Evolutionary conservation across 2,113 vertebrate species (phyloP).

Genomic region (Sardina pilchardus): DNA sequence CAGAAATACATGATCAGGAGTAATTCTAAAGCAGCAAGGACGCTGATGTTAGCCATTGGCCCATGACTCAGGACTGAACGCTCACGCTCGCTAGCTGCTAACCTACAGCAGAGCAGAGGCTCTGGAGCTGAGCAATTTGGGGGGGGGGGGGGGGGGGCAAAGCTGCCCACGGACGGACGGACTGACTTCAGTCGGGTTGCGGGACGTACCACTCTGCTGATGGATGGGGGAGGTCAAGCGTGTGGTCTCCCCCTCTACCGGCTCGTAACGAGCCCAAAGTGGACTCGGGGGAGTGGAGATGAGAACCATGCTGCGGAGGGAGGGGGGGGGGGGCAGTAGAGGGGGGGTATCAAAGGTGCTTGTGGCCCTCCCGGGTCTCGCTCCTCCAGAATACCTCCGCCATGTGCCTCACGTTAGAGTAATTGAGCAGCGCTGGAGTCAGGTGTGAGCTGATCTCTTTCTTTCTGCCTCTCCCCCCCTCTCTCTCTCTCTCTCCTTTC

Average conservation of each 20-base stretch:
- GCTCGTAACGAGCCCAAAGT: constrained; percentile 80
- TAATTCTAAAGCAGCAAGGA: too few species aligned
- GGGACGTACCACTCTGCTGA: constrained; percentile 37
- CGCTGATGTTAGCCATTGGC: too few species aligned
- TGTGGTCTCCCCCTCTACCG: constrained; percentile 55
- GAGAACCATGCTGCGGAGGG: constrained; percentile 81
- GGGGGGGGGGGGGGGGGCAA: too few species aligned
- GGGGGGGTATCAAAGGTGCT: constrained; percentile 77
- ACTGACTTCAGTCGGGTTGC: constrained; percentile 34
- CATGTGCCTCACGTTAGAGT: constrained; percentile 94
- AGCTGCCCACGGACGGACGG: too few species aligned
- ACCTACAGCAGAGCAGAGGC: too few species aligned
- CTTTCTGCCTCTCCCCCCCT: too few species aligned
- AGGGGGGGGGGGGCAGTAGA: constrained; percentile 84
- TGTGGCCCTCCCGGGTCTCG: constrained; percentile 45
- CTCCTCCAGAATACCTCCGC: constrained; percentile 75
- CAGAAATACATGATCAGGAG: not conserved
- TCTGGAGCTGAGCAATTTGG: too few species aligned
- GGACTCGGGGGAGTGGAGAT: constrained; percentile 81
- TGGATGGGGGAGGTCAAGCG: constrained; percentile 44
- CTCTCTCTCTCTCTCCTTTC: constrained; percentile 55
- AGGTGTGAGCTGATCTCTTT: constrained; percentile 94
- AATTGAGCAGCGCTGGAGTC: constrained; percentile 87
- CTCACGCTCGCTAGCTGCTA: too few species aligned
- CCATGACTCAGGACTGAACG: too few species aligned